Evolutionary conservation across 2,797 vertebrate species (phyloP), one percentile per base, ranked within the genome.

Genomic region (Myoxocephalus aenaeus): DNA sequence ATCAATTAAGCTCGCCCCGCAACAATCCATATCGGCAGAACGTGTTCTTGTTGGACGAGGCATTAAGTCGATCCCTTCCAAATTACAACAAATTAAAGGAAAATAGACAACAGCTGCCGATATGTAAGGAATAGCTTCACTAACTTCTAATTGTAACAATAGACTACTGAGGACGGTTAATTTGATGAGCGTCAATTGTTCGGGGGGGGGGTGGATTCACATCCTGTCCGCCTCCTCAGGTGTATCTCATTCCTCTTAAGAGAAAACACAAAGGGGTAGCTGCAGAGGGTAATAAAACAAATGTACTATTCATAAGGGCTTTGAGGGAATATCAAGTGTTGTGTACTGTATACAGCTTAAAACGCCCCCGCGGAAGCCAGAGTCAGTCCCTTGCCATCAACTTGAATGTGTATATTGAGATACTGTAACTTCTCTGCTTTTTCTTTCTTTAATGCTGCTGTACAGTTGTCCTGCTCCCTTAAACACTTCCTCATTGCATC

Each of bases 41-140:
- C 79, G 81, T 85, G 87, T 77, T 92, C 88, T 86, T 91, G 87
- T 91, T 48, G 77, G 76, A 86, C 46, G 72, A 80, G 83, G 83
- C 90, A 83, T 92, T 87, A 91, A 86, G 90, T 94, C 90, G 54
- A 94, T 94, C 87, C 68, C 56, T 75, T 84, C 83, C 89, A 90
- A 93, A 94, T 93, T 87, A 90, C 87, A 87, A 91, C 90, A 92
- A 91, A 93, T 93, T 80, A 91, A 85, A 84, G 86, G 86, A 88
- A 91, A 92, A 89, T 84, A 88, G 87, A 86, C 87, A 91, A 84
- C 84, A 82, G 88, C 89, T 92, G 86, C 77, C 85, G 84, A 90
- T 90, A 87, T 59, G 70, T 86, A 77, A 81, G 77, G 80, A 86
- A 83, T 81, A 73, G 88, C 87, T 85, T 88, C 73, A 89, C 82